Conservation (phyloP, 2,113 vertebrate genomes). For the Lethenteron camtschaticum region DNA sequence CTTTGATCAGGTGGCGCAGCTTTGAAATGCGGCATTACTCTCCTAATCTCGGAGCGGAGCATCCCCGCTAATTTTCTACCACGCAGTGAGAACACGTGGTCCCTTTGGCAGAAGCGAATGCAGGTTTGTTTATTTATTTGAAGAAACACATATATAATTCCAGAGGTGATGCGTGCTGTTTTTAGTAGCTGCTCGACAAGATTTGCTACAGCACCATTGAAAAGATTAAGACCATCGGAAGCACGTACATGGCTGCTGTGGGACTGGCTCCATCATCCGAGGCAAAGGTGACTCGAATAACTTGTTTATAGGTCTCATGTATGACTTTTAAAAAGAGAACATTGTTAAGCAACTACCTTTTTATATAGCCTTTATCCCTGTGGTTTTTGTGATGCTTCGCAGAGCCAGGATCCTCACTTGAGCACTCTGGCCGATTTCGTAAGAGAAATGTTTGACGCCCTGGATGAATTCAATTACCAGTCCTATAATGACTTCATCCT, state of each 20-base stretch:
- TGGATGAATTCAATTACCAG: conserved; percentile 99
- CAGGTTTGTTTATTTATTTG: too few relatives aligned
- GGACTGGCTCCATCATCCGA: conserved; percentile 67
- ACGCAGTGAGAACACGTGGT: conserved; percentile 6
- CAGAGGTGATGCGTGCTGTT: not conserved
- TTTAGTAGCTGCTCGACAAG: conserved; percentile 75
- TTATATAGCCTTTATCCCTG: too few relatives aligned
- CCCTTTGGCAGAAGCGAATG: too few relatives aligned
- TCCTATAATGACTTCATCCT: conserved; percentile 96
- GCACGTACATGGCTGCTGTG: conserved; percentile 91
- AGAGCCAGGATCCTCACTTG: conserved; percentile 65
- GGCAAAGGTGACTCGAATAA: conserved; percentile 33
- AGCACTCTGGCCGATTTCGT: conserved; percentile 83
- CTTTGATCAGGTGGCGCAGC: conserved; percentile 58
- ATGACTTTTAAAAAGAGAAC: too few relatives aligned
- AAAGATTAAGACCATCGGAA: conserved; percentile 98
- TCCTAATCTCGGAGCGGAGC: too few relatives aligned
- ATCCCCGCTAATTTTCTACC: too few relatives aligned
- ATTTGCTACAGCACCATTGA: conserved; percentile 89
- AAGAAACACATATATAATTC: too few relatives aligned
- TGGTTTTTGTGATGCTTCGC: conserved; percentile 22
- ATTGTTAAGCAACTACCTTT: too few relatives aligned
- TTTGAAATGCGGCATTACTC: too few relatives aligned
- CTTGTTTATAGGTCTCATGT: too few relatives aligned
- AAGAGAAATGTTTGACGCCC: conserved; percentile 92